Base-by-base conservation (phyloP, 2,888 invertebrate genomes). In the Ectemnius lituratus region DNA sequence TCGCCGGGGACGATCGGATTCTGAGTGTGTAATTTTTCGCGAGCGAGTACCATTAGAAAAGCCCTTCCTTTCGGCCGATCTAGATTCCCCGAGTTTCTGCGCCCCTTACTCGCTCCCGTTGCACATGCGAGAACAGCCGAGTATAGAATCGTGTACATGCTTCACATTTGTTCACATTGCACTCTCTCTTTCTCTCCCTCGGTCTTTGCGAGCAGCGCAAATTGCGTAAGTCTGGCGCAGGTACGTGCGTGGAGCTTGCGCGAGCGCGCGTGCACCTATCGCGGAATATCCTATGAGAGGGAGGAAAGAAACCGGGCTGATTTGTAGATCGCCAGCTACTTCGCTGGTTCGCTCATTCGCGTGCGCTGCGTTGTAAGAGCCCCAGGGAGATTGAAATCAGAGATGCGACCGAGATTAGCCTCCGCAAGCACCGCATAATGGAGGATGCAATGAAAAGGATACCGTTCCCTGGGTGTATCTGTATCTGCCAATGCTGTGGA, bases 331-430 rank as follows among this genome's bases (percentile, higher is more conserved):
- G 75, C 68, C 37, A 37, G 37, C 37, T 37, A 6, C 37, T 37
- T 78, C 76, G 78, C 77, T 37, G 8, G 60, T 61, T 62, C 75
- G 62, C 62, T 37, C 73, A 69, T 62, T 75, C 67, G 78, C 80
- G 79, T 82, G 74, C 79, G 80, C 75, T 78, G 82, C 82, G 82
- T 84, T 82, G 80, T 84, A 80, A 80, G 67, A 72, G 73, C 64
- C 37, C 23, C 8, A 8, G 8, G 58, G 70, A 83, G 85, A 83
- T 83, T 84, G 85, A 84, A 83, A 83, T 83, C 83, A 78, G 80
- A 83, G 84, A 83, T 82, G 84, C 82, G 84, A 82, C 84, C 71
- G 82, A 84, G 82, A 82, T 82, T 82, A 82, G 77, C 67, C 67
- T 75, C 76, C 77, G 72, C 71, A 82, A 79, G 82, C 79, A 70